A percentile compares a stretch with the other conserved stretches of the same genome.
Conservation (phyloP, 2,113 vertebrate species). For the Pontoporia blainvillei region DNA sequence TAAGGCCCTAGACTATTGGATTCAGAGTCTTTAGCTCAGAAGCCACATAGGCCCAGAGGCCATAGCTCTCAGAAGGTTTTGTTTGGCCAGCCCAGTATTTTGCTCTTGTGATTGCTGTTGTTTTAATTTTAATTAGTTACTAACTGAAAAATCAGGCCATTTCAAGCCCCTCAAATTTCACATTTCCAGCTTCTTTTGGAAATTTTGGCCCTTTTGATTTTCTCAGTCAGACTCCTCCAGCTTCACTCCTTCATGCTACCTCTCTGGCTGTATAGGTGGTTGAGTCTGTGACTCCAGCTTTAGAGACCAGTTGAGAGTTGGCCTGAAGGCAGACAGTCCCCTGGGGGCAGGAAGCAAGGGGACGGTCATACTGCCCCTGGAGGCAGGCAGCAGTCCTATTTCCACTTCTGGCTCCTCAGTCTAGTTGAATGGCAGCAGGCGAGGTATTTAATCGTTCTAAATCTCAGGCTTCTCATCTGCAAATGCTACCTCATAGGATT, state of each 20-base stretch:
- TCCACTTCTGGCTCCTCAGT: neutral
- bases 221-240: neutral
- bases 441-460: neutral
- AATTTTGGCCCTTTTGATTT: neutral
- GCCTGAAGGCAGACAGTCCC: neutral
- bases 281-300: neutral
- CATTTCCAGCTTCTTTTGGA: neutral
- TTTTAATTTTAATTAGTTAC: neutral
- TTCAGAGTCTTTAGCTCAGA: neutral
- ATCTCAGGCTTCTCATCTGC: neutral
- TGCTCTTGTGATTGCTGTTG: neutral
- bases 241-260: neutral
- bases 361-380: neutral
- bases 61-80: neutral
- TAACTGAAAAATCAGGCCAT: neutral
- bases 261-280: neutral
- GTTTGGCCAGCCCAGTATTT: neutral
- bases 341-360: neutral
- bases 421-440: neutral
- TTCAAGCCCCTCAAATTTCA: neutral
- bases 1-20: neutral
- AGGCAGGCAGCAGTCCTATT: neutral
- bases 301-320: neutral
- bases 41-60: neutral
- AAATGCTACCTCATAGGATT: neutral